phyloP scores from a whole-genome alignment of 2,797 vertebrate genomes.

The Sebastes itinus region DNA sequence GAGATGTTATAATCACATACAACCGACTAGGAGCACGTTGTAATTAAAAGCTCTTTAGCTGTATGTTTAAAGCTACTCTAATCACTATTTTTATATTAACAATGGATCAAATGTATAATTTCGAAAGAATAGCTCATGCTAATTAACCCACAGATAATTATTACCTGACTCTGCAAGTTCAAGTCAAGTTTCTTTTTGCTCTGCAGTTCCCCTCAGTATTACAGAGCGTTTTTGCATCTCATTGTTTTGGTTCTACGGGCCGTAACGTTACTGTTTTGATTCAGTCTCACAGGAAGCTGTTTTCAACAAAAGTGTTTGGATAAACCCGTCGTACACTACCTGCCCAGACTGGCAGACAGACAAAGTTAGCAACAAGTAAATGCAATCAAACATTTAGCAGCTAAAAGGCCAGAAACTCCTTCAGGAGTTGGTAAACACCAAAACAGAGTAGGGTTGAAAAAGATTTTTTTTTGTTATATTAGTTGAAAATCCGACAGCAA shows the following conservation, averaged over 20 bases:
- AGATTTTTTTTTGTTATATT: too few species aligned
- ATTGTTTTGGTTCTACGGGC: not conserved
- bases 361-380: too few species aligned
- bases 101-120: not conserved
- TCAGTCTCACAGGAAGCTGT: not conserved
- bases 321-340: not conserved
- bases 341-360: not conserved
- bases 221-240: not conserved
- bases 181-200: not conserved
- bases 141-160: not conserved
- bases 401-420: not conserved
- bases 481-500: too few species aligned
- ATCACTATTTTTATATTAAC: not conserved
- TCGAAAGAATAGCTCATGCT: not conserved
- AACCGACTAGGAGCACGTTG: not conserved
- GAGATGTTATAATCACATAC: not conserved
- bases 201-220: not conserved
- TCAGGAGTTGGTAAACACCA: not conserved
- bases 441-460: not conserved
- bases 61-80: not conserved
- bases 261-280: not conserved
- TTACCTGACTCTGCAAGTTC: not conserved
- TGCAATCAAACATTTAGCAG: too few species aligned
- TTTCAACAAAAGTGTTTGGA: not conserved
- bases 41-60: not conserved